Conservation (phyloP, 1,140 invertebrate species). For the Camponotus floridanus region DNA sequence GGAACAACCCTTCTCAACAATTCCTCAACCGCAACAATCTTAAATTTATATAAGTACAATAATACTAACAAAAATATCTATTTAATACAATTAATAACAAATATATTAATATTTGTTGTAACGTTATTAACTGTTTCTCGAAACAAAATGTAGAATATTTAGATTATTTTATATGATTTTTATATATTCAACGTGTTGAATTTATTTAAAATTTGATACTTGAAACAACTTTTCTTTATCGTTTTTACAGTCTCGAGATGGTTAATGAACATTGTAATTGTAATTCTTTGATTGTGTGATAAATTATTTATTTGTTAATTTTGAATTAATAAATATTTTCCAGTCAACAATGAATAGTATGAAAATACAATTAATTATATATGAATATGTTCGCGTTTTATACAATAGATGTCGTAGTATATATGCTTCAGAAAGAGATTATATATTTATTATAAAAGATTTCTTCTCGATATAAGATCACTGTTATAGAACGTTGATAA, state of each 20-base stretch:
- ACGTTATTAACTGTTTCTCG: background rate
- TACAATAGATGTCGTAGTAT: conserved; percentile 12
- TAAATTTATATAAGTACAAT: conserved; percentile 3
- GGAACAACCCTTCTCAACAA: too few species aligned
- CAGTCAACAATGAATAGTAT: conserved; percentile 1
- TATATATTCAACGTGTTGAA: background rate
- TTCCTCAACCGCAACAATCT: too few species aligned
- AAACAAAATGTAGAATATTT: background rate
- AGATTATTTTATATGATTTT: background rate
- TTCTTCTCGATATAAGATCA: background rate
- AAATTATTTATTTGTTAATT: background rate
- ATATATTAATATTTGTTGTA: background rate
- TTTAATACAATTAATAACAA: background rate
- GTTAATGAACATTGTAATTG: background rate
- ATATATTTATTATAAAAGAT: conserved; percentile 7
- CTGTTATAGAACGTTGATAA: conserved; percentile 39
- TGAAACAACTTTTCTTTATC: background rate
- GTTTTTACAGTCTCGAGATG: background rate
- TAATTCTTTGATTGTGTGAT: background rate
- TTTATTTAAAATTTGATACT: background rate
- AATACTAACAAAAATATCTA: background rate
- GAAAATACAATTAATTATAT: background rate
- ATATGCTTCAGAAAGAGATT: background rate
- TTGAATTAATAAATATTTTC: background rate
- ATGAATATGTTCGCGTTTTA: background rate